Evolutionary conservation across 2,888 invertebrate genomes (phyloP).

Genomic region (Euphydryas editha): DNA sequence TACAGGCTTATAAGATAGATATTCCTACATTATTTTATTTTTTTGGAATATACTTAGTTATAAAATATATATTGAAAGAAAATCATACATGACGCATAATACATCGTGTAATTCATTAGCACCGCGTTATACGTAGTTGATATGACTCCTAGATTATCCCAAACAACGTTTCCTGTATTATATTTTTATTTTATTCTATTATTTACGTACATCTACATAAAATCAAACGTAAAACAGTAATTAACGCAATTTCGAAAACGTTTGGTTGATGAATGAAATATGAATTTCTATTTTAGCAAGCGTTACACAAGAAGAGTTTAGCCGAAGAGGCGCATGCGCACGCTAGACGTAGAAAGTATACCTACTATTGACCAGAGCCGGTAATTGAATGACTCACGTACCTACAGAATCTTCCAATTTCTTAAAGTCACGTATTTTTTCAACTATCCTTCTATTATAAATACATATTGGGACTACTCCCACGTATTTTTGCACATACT

Average conservation of each 20-base stretch:
- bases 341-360: conserved; percentile 69
- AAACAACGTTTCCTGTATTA: too few relatives aligned
- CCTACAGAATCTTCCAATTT: conserved; percentile 7
- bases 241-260: background rate
- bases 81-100: too few relatives aligned
- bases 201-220: background rate
- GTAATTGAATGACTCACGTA: conserved; percentile 66
- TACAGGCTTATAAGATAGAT: too few relatives aligned
- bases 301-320: conserved; percentile 68
- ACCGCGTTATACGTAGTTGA: too few relatives aligned
- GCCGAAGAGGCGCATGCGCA: conserved; percentile 60
- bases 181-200: too few relatives aligned
- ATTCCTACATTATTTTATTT: too few relatives aligned
- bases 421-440: background rate
- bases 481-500: too few relatives aligned
- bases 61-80: too few relatives aligned
- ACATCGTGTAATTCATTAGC: too few relatives aligned
- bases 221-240: background rate
- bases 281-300: conserved; percentile 72
- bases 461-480: too few relatives aligned
- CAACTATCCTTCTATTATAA: background rate
- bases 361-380: conserved; percentile 48
- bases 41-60: too few relatives aligned
- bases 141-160: too few relatives aligned
- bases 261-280: conserved; percentile 8